Evolutionary conservation across 2,113 vertebrate species (phyloP).

Genomic region (Meleagris gallopavo): DNA sequence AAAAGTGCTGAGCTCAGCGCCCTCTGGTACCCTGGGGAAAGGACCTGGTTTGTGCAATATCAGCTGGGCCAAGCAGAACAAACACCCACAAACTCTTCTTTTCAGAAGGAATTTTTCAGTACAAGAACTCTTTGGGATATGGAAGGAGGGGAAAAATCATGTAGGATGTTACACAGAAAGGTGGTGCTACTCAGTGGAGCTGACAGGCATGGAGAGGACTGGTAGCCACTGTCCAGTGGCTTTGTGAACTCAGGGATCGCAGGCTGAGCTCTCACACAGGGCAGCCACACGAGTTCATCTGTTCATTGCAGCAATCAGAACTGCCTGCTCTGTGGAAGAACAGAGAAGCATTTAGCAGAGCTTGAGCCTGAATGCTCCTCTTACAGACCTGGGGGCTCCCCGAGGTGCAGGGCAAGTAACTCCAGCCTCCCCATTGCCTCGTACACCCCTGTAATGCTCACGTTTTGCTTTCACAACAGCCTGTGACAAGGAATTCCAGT

Average conservation of each 20-base stretch:
- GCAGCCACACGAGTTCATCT: background rate
- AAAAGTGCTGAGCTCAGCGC: background rate
- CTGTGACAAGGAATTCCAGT: rapidly evolving
- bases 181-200: background rate
- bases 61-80: background rate
- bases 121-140: background rate
- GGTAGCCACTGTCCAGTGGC: background rate
- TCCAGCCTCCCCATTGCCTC: background rate
- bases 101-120: background rate
- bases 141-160: background rate
- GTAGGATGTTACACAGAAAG: background rate
- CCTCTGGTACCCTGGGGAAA: rapidly evolving
- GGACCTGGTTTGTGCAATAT: background rate
- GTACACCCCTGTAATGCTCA: rapidly evolving
- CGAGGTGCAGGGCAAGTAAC: background rate
- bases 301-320: background rate
- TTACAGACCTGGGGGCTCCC: background rate
- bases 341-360: background rate
- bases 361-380: background rate
- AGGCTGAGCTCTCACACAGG: background rate
- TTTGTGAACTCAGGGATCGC: background rate
- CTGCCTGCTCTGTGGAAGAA: background rate
- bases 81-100: background rate
- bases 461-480: rapidly evolving
- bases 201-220: background rate